Percentiles rank a stretch among this genome's conserved stretches.
Conservation (phyloP, 2,113 vertebrate genomes). For the Recurvirostra avosetta region DNA sequence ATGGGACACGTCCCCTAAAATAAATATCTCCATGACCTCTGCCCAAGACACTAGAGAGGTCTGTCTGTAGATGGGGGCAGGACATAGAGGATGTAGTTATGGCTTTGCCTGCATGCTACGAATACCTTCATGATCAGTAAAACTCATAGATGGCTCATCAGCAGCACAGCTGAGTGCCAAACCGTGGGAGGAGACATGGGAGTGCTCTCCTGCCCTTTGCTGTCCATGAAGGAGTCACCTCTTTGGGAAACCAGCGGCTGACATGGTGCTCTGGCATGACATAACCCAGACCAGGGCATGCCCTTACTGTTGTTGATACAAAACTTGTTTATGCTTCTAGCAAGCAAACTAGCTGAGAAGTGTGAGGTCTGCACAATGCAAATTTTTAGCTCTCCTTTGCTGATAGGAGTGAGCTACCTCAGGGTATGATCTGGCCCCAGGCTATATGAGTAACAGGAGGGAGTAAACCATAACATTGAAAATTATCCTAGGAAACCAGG, state of each 20-base stretch:
- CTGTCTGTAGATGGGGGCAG: background rate
- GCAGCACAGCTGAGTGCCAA: background rate
- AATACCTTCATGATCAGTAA: background rate
- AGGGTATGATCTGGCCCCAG: background rate
- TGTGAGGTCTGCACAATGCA: background rate
- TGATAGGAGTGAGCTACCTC: background rate
- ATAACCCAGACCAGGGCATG: background rate
- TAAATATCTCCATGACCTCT: background rate
- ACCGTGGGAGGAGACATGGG: background rate
- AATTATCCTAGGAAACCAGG: background rate
- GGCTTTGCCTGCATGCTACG: background rate
- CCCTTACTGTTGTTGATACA: background rate
- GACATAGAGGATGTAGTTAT: background rate
- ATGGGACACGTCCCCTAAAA: background rate
- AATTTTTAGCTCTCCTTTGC: background rate
- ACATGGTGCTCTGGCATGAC: background rate
- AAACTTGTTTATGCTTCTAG: background rate
- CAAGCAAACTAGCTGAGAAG: background rate
- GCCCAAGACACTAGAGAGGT: background rate
- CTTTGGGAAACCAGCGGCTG: rapidly evolving
- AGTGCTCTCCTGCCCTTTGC: background rate
- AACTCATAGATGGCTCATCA: background rate
- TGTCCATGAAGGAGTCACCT: background rate
- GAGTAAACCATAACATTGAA: background rate
- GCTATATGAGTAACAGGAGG: background rate